Conservation (phyloP, 35 echinoderm and acorn worm genomes). For the Patiria miniata region DNA sequence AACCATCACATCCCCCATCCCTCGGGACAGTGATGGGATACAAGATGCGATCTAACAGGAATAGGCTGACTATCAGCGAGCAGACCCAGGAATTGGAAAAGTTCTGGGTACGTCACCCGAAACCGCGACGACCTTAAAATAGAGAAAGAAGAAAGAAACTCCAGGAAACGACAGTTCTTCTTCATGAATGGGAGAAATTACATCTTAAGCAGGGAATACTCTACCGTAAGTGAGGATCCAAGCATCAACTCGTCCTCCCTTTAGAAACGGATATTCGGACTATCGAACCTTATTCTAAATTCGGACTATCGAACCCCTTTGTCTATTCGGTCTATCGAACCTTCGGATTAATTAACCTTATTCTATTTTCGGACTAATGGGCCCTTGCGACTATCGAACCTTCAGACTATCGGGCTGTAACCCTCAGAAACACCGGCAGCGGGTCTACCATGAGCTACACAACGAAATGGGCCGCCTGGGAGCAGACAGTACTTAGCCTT, state of each 20-base stretch:
- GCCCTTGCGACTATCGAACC: too few species aligned
- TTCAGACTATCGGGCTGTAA: too few species aligned
- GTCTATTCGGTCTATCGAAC: too few species aligned
- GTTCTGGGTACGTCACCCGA: not conserved
- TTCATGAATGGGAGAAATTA: slow-evolving; percentile 44
- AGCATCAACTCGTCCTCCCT: slow-evolving; percentile 21
- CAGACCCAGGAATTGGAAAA: not conserved
- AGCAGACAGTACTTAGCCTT: slow-evolving; percentile 33
- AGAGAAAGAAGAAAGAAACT: not conserved
- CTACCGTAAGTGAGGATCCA: not conserved
- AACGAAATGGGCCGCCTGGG: slow-evolving; percentile 69
- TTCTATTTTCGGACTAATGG: too few species aligned
- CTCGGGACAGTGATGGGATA: not conserved
- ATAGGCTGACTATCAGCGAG: not conserved
- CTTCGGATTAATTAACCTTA: too few species aligned
- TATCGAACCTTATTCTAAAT: too few species aligned
- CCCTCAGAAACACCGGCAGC: slow-evolving; percentile 12
- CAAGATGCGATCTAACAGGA: too few species aligned
- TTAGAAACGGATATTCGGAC: too few species aligned
- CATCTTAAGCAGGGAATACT: slow-evolving; percentile 11
- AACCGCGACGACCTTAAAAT: not conserved
- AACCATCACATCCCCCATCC: not conserved
- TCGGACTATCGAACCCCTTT: too few species aligned
- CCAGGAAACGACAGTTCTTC: not conserved
- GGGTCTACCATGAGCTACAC: slow-evolving; percentile 53